Evolutionary conservation across 2,888 invertebrate species (phyloP).

Genomic region (Trichacis sp.): DNA sequence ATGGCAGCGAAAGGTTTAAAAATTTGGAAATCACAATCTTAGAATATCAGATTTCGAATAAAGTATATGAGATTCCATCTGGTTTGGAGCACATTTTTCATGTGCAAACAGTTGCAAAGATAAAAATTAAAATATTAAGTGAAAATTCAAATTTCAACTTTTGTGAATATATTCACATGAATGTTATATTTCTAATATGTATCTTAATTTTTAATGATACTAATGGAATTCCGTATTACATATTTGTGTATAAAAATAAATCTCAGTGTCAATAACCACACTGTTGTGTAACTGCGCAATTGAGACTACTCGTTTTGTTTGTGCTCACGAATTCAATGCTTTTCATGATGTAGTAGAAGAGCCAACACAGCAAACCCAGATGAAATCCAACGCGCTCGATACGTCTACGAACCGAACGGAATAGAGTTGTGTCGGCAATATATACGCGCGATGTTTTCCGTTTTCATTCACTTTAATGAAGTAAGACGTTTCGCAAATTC

Average conservation of each 20-base stretch:
- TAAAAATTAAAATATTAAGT: no score
- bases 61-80: no score
- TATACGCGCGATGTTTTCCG: slow-evolving; percentile 1
- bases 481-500: slow-evolving; percentile 10
- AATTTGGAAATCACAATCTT: no score
- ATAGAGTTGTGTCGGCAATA: slow-evolving; percentile 12
- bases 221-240: neutral
- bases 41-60: no score
- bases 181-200: no score
- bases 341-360: neutral
- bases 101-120: no score
- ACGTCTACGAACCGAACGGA: slow-evolving; percentile 10
- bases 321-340: slow-evolving; percentile 11
- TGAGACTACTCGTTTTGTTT: slow-evolving; percentile 3
- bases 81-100: no score
- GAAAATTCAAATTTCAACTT: no score
- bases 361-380: slow-evolving; percentile 10
- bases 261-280: slow-evolving; percentile 5
- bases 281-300: slow-evolving; percentile 2
- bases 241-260: slow-evolving; percentile 1
- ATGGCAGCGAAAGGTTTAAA: no score
- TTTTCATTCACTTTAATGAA: slow-evolving; percentile 10
- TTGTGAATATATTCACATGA: no score
- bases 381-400: slow-evolving; percentile 8
- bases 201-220: no score